phyloP scores from a whole-genome alignment of 2,797 vertebrate genomes.

The Ceryle rudis region DNA sequence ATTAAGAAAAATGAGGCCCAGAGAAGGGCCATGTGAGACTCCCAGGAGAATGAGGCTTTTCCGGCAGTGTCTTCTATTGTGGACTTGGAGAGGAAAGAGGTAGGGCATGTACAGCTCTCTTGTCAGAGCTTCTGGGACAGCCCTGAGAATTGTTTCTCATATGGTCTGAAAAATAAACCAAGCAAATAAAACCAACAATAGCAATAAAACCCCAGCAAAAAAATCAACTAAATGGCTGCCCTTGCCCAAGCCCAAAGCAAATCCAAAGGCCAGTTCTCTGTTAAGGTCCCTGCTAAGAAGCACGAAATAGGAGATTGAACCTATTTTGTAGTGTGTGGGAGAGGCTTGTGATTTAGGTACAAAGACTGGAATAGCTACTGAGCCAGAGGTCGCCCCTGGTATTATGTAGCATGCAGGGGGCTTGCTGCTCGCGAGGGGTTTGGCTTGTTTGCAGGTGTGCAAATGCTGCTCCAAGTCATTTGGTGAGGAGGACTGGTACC shows the following conservation, averaged over 20 bases:
- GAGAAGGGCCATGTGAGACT: neutral
- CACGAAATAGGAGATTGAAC: rapidly evolving
- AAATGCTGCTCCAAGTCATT: neutral
- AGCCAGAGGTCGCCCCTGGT: neutral
- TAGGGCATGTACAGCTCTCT: neutral
- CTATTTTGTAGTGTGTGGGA: neutral
- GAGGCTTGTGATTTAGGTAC: neutral
- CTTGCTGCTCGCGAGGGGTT: neutral
- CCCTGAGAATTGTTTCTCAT: neutral
- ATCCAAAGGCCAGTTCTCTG: rapidly evolving
- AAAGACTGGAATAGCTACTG: neutral
- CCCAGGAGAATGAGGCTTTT: neutral
- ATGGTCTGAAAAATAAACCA: neutral
- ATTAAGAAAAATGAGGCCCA: neutral
- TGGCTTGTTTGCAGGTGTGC: neutral
- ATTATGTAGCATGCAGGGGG: rapidly evolving
- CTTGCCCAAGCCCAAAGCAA: neutral
- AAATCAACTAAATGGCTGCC: rapidly evolving
- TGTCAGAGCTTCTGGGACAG: neutral
- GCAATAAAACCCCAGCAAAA: neutral
- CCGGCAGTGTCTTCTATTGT: neutral
- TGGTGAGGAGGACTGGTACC: neutral
- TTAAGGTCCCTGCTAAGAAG: neutral
- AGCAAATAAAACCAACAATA: neutral
- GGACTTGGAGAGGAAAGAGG: neutral